Percentiles rank a stretch among this genome's conserved stretches.
These are phyloP conservation scores for Crypturellus undulatus DNA, from an alignment of 2,113 vertebrate genomes.

Conservation along the genomic window DNA sequence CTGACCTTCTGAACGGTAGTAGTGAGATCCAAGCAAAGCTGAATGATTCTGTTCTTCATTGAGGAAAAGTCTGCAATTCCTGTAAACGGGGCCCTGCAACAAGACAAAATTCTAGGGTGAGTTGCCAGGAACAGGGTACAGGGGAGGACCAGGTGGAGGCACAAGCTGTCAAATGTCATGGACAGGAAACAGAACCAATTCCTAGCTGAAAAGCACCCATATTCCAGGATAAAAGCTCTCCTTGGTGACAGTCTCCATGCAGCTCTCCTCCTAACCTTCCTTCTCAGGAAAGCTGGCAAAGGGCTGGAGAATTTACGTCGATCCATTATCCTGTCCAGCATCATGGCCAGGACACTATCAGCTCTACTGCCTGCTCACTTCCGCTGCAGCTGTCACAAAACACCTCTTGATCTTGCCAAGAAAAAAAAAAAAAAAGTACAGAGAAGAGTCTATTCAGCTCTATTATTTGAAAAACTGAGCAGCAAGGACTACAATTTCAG, in stretches of 20 bases:
- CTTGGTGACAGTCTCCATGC: neutral
- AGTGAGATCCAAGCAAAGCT: constrained; percentile 96
- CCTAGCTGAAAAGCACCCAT: neutral
- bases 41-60: constrained; percentile 98
- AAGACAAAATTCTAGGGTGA: constrained; percentile 35
- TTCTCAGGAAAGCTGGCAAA: neutral
- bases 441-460: neutral
- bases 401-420: neutral
- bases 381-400: constrained; percentile 9
- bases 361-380: neutral
- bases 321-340: neutral
- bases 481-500: neutral
- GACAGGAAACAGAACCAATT: neutral
- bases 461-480: no score
- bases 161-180: neutral
- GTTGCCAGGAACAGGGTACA: neutral
- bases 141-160: neutral
- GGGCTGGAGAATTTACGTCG: neutral
- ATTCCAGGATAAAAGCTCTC: neutral
- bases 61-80: constrained; percentile 95
- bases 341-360: neutral
- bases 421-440: neutral
- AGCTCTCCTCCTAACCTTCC: neutral
- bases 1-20: constrained; percentile 98
- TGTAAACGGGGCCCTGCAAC: constrained; percentile 90